Evolutionary conservation across 2,113 vertebrate genomes (phyloP).

Genomic region (Dasyurus viverrinus): DNA sequence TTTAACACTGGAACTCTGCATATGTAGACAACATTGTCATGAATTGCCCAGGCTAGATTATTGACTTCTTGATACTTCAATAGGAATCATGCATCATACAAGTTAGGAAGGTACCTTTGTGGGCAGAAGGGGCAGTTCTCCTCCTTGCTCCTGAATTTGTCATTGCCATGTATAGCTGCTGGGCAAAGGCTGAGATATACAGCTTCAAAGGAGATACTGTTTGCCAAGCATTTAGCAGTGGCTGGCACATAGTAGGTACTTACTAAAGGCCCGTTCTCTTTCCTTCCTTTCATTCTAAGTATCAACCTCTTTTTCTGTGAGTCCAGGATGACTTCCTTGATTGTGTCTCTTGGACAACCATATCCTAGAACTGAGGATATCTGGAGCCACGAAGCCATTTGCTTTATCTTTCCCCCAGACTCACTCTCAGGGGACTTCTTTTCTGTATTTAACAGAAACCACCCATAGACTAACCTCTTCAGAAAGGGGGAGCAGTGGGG

Average conservation of each 20-base stretch:
- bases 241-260: background rate
- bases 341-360: background rate
- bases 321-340: background rate
- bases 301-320: background rate
- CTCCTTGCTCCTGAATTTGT: slow-evolving; percentile 4
- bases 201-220: background rate
- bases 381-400: background rate
- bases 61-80: background rate
- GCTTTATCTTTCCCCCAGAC: background rate
- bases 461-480: background rate
- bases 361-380: background rate
- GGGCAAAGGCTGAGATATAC: background rate
- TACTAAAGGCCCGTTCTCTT: background rate
- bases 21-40: background rate
- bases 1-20: background rate
- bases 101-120: background rate
- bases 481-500: background rate
- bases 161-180: slow-evolving; percentile 18
- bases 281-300: background rate
- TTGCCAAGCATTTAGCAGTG: background rate
- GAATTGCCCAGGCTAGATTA: background rate
- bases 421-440: background rate
- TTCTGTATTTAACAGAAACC: too few species aligned
- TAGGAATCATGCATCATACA: background rate
- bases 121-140: background rate